Base-by-base conservation (phyloP, 2,113 vertebrate genomes). In the Melanocharis versteri region DNA sequence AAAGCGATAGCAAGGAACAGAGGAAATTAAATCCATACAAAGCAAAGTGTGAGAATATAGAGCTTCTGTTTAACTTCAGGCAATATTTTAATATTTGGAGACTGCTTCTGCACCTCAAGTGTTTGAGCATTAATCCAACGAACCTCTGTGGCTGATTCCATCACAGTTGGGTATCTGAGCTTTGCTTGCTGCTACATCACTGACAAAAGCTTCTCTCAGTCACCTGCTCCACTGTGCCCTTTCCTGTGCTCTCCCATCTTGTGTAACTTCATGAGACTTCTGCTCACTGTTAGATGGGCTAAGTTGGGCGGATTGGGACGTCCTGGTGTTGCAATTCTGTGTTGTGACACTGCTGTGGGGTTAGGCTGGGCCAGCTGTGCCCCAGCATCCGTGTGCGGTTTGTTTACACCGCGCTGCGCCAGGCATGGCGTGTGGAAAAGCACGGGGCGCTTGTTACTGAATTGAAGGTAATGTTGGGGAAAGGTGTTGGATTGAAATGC, bases 271-370 rank as follows among this genome's bases (percentile, higher is more conserved):
- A 26, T 60, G 39, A 87, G 71, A 7, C 48, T 92, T 77, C 66
- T 79, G 65, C 87, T 85, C 47, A 7, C 19, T 22, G 35, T 73
- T 7, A 54, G 42, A 6, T 10, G 50, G 91, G 60, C 35, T 24
- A 3, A 81, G 57, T 39, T 51, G 93, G 47, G 47, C 64, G 73
- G 27, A 14, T 24, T 2, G 2, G 51, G 88, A 6, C 3, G 37
- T 94, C 10, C 15, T 87, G 91, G 54, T 94, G 88, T 93, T 90
- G 94, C 83, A 92, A 83, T 90, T 47, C 40, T 13, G 11, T 15
- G 2, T 93, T 95, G 93, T 78, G 94, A 77, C 86, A 87, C 64
- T 18, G 3, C 75, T 24, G 71, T 8, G 88, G 60, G 85, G 44
- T 58, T 57, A 4, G 72, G 76, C 82, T 30, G 4, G 54, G 72